These are phyloP conservation scores for Xenentodon cancila DNA, from an alignment of 2,797 vertebrate genomes.

Conservation along the genomic window DNA sequence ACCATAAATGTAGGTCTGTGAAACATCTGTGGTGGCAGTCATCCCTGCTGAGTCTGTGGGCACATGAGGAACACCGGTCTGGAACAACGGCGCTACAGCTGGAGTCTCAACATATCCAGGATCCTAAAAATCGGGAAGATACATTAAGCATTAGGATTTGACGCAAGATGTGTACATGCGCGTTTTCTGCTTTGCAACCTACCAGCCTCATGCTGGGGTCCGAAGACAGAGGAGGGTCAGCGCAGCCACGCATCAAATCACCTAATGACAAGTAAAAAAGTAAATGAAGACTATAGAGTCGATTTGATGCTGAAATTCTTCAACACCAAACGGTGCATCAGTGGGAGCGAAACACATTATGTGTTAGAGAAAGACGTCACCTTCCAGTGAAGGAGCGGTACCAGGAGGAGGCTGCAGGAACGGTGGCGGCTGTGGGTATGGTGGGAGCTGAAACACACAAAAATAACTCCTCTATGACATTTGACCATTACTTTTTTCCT, in stretches of 20 bases:
- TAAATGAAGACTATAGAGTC: not conserved
- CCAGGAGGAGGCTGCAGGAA: conserved; percentile 52
- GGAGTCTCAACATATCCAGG: conserved; percentile 50
- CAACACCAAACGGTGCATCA: not conserved
- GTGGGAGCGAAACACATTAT: not conserved
- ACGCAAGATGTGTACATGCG: not conserved
- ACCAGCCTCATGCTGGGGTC: conserved; percentile 63
- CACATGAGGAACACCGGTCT: conserved; percentile 32
- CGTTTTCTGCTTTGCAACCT: conserved; percentile 13
- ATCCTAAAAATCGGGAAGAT: conserved; percentile 39
- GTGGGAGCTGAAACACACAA: conserved; percentile 33
- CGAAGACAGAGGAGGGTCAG: conserved; percentile 34
- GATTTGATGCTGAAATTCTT: too few species aligned
- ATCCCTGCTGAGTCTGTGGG: conserved; percentile 51
- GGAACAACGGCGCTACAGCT: conserved; percentile 42
- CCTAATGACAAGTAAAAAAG: conserved; percentile 39
- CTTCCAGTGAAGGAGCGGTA: conserved; percentile 53
- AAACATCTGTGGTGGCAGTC: conserved; percentile 38
- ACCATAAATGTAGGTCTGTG: conserved; percentile 69
- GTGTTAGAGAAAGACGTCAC: conserved; percentile 37
- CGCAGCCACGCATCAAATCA: conserved; percentile 37
- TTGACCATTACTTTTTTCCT: not conserved
- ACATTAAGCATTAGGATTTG: not conserved
- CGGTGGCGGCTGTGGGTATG: conserved; percentile 42
- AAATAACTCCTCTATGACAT: not conserved